A percentile compares a stretch with the other conserved stretches of the same genome.
These are phyloP conservation scores for Anthophora plumipes DNA, from an alignment of 2,888 invertebrate species.

Conservation along the genomic window DNA sequence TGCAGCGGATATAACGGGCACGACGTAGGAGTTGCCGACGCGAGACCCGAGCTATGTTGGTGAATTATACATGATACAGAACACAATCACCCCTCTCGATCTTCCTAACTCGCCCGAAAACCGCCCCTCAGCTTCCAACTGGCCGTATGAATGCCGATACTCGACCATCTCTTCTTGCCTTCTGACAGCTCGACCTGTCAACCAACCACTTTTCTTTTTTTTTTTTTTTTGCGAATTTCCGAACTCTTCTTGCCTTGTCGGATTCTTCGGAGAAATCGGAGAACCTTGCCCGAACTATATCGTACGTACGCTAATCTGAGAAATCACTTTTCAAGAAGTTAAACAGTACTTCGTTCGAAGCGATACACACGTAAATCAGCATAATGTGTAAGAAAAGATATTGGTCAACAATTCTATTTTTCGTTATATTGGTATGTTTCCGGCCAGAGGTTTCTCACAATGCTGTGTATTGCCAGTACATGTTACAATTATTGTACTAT, in stretches of 20 bases:
- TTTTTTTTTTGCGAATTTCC: slow-evolving; percentile 27
- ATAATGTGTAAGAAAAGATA: too few relatives aligned
- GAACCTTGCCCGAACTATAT: not conserved
- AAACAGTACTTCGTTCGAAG: too few relatives aligned
- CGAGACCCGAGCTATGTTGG: slow-evolving; percentile 77
- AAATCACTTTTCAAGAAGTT: not conserved
- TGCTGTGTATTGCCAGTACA: too few relatives aligned
- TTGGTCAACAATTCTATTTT: too few relatives aligned
- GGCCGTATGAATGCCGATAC: slow-evolving; percentile 70
- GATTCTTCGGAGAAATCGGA: slow-evolving; percentile 17
- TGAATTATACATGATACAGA: slow-evolving; percentile 81
- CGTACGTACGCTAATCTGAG: not conserved
- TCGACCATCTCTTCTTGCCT: slow-evolving; percentile 56
- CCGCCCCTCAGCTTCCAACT: slow-evolving; percentile 71
- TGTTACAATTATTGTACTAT: too few relatives aligned
- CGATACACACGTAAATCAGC: too few relatives aligned
- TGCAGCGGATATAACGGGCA: slow-evolving; percentile 75
- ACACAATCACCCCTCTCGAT: slow-evolving; percentile 79
- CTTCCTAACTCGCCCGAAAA: slow-evolving; percentile 70
- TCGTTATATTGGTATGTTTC: too few relatives aligned
- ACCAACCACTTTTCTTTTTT: slow-evolving; percentile 49
- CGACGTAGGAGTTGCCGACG: slow-evolving; percentile 77
- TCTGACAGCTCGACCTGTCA: slow-evolving; percentile 61
- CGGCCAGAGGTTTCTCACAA: too few relatives aligned
- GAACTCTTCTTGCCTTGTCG: slow-evolving; percentile 3